These are phyloP conservation scores for Bambusicola thoracicus DNA, from an alignment of 2,113 vertebrate genomes.

Conservation along the genomic window DNA sequence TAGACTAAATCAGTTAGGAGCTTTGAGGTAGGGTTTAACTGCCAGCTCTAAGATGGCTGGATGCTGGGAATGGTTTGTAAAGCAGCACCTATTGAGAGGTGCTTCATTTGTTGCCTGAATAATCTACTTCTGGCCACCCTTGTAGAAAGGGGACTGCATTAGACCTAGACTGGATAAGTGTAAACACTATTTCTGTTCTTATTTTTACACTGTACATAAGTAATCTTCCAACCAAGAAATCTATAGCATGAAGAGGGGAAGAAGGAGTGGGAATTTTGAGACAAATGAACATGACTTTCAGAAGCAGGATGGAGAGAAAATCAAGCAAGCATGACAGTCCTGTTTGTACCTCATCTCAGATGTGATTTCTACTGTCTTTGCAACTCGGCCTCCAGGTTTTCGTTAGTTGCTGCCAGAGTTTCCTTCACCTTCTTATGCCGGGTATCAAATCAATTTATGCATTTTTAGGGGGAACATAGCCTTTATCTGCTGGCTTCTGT, in stretches of 20 bases:
- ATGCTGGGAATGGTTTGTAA: background rate
- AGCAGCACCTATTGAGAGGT: no score
- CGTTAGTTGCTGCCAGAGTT: background rate
- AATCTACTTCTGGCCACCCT: background rate
- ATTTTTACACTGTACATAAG: background rate
- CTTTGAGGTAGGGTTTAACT: background rate
- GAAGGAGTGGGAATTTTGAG: background rate
- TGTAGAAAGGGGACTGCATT: background rate
- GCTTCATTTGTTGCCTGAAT: background rate
- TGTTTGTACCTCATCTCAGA: rapidly evolving
- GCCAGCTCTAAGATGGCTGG: background rate
- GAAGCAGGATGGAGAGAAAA: background rate
- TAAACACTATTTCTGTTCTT: background rate
- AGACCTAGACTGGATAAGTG: background rate
- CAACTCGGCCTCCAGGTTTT: background rate
- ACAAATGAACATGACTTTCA: background rate
- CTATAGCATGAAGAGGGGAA: background rate
- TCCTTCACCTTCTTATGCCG: background rate
- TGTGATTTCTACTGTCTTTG: background rate
- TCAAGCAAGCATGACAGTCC: background rate
- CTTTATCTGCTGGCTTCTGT: background rate
- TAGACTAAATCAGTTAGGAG: background rate
- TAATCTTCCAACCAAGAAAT: no score
- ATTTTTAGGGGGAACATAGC: background rate
- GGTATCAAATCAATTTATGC: background rate